phyloP scores from a whole-genome alignment of 2,113 vertebrate species.

The Speoplatyrhinus poulsoni region DNA sequence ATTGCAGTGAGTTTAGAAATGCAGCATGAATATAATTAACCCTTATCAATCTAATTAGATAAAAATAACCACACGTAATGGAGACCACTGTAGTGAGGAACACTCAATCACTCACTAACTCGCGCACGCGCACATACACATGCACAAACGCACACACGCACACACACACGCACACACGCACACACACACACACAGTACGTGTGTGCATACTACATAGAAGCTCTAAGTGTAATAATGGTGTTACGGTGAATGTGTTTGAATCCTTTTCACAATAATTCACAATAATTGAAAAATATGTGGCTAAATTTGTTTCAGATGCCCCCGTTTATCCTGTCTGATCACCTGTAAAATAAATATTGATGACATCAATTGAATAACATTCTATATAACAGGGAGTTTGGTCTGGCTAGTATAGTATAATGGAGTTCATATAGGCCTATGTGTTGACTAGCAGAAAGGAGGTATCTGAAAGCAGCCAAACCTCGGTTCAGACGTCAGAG shows the following conservation, averaged over 20 bases:
- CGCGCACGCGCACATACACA: neutral
- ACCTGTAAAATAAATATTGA: constrained; percentile 11
- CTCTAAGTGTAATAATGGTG: constrained; percentile 26
- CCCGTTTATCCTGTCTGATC: constrained; percentile 9
- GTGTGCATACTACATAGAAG: neutral
- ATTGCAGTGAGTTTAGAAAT: constrained; percentile 47
- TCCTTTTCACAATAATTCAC: constrained; percentile 2
- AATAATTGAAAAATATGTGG: constrained; percentile 15
- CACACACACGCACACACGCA: constrained; percentile 5
- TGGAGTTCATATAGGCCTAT: no score
- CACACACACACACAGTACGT: neutral
- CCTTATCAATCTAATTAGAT: constrained; percentile 56
- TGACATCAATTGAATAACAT: no score
- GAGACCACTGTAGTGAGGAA: neutral
- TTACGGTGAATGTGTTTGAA: constrained; percentile 22
- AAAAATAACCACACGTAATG: constrained; percentile 20
- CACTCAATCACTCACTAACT: neutral
- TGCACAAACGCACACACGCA: neutral
- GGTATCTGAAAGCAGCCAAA: neutral
- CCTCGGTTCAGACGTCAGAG: neutral
- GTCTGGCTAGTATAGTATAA: no score
- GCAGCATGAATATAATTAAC: constrained; percentile 40
- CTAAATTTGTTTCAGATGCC: constrained; percentile 1
- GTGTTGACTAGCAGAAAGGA: no score
- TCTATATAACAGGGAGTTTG: no score